Percentiles rank a stretch among this genome's conserved stretches.
These are phyloP conservation scores for Nephrotoma flavescens DNA, from an alignment of 2,888 invertebrate genomes.

Conservation along the genomic window DNA sequence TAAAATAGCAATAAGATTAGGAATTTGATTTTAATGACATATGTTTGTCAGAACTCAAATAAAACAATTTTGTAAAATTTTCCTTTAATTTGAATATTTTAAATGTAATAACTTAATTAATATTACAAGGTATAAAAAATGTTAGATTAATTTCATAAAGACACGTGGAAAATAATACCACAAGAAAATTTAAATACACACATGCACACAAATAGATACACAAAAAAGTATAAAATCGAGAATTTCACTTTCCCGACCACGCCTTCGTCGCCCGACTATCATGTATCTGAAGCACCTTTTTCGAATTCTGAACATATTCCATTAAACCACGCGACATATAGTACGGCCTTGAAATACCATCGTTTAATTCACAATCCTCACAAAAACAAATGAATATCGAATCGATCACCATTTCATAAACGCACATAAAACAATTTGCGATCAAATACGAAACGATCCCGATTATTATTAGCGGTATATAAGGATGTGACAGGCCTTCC, in stretches of 20 bases:
- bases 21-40: no score
- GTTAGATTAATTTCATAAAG: neutral
- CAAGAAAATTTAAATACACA: neutral
- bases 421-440: conserved; percentile 54
- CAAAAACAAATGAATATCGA: conserved; percentile 54
- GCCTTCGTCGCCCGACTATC: neutral
- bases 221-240: neutral
- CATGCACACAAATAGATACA: neutral
- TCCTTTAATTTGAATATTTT: neutral
- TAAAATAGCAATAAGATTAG: no score
- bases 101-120: neutral
- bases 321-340: conserved; percentile 50
- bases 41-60: neutral
- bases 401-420: conserved; percentile 60
- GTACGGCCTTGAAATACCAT: conserved; percentile 44
- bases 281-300: conserved; percentile 10
- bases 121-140: neutral
- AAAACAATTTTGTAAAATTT: neutral
- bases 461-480: conserved; percentile 45
- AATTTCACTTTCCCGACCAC: neutral
- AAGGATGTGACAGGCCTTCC: conserved; percentile 40
- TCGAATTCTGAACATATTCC: conserved; percentile 43
- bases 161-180: neutral
- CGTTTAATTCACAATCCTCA: conserved; percentile 49
- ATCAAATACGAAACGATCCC: conserved; percentile 53